These are phyloP conservation scores for Ophion obscuratus DNA, from an alignment of 2,888 invertebrate genomes.

Conservation along the genomic window DNA sequence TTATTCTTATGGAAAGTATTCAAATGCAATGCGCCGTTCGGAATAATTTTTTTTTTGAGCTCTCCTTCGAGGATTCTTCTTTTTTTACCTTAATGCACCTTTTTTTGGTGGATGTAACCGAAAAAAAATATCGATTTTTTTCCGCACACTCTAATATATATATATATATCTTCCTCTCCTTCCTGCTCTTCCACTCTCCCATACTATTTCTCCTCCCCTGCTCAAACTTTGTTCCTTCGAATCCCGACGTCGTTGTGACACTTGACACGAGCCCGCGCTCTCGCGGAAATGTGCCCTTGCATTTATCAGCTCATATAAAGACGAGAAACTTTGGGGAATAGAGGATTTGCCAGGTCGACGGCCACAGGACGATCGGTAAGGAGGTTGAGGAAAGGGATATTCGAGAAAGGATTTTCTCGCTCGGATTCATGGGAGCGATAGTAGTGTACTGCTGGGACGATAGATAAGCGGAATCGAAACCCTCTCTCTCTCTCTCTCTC, in stretches of 20 bases:
- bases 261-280: constrained; percentile 69
- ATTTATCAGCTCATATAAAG: constrained; percentile 67
- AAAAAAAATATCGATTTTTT: too few relatives aligned
- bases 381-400: not conserved
- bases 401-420: constrained; percentile 55
- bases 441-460: constrained; percentile 45
- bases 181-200: not conserved
- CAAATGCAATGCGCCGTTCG: too few relatives aligned
- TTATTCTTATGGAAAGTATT: too few relatives aligned
- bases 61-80: too few relatives aligned
- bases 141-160: too few relatives aligned
- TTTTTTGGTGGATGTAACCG: too few relatives aligned
- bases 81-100: too few relatives aligned
- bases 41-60: too few relatives aligned
- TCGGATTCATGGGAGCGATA: constrained; percentile 52
- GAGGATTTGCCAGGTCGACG: constrained; percentile 27
- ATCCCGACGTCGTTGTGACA: constrained; percentile 67
- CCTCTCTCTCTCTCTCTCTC: constrained; percentile 36
- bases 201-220: not conserved
- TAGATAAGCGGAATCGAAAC: constrained; percentile 62
- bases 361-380: constrained; percentile 17
- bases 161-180: too few relatives aligned
- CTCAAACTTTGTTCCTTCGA: constrained; percentile 28
- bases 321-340: constrained; percentile 39
- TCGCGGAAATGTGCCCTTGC: constrained; percentile 68